These are phyloP conservation scores for Thumatha senex DNA, from an alignment of 2,888 invertebrate species.

Conservation along the genomic window DNA sequence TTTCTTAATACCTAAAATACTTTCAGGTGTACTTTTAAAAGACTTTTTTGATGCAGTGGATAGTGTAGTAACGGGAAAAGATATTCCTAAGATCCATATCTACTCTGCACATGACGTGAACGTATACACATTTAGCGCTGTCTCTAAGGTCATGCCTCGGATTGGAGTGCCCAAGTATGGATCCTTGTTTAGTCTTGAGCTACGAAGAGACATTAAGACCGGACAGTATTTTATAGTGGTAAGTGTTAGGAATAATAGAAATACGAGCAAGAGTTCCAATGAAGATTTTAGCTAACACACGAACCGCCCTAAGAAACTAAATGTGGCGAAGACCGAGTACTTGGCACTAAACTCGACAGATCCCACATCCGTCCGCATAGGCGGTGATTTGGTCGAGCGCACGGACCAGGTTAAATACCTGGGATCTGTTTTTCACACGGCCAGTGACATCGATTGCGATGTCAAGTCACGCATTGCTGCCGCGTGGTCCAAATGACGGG, in stretches of 20 bases:
- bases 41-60: conserved; percentile 36
- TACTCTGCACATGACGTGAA: conserved; percentile 47
- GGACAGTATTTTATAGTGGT: conserved; percentile 49
- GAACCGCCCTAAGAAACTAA: too few relatives aligned
- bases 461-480: too few relatives aligned
- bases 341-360: too few relatives aligned
- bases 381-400: too few relatives aligned
- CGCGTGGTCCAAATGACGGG: too few relatives aligned
- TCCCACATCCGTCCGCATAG: too few relatives aligned
- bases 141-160: conserved; percentile 22
- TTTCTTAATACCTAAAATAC: too few relatives aligned
- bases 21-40: conserved; percentile 36
- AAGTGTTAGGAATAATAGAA: conserved; percentile 17
- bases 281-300: background rate
- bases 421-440: too few relatives aligned
- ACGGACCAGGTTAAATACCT: too few relatives aligned
- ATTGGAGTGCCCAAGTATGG: conserved; percentile 41
- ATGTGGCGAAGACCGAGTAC: too few relatives aligned
- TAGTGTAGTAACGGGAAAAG: conserved; percentile 26
- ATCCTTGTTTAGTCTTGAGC: conserved; percentile 39
- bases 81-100: conserved; percentile 31
- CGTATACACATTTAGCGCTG: conserved; percentile 32
- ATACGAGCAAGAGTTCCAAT: background rate
- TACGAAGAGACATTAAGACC: conserved; percentile 35
- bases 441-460: too few relatives aligned